phyloP scores from a whole-genome alignment of 2,797 vertebrate species.

The Fringilla coelebs region DNA sequence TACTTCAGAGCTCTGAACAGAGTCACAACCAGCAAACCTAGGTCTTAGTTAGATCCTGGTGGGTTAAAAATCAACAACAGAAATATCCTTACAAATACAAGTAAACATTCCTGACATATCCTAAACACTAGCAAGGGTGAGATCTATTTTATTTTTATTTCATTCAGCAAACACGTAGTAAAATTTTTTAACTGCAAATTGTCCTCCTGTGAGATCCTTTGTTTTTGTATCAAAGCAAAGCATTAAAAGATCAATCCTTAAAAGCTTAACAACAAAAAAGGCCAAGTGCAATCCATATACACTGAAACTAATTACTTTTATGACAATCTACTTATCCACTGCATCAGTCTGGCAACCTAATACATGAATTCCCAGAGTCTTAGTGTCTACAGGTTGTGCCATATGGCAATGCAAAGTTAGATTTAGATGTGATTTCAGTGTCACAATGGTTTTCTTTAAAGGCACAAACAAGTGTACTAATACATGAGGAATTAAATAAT shows the following conservation, averaged over 20 bases:
- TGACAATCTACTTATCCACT: conserved; percentile 45
- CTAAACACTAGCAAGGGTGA: background rate
- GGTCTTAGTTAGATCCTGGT: background rate
- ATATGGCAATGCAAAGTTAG: conserved; percentile 31
- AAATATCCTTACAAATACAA: background rate
- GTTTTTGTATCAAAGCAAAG: background rate
- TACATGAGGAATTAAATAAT: background rate
- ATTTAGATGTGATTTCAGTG: background rate
- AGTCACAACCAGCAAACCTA: background rate
- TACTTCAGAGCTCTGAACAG: background rate
- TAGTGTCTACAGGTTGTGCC: conserved; percentile 17
- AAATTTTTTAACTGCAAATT: background rate
- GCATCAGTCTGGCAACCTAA: conserved; percentile 3
- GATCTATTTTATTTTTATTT: background rate
- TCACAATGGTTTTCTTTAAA: background rate
- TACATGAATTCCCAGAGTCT: background rate
- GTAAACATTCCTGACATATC: background rate
- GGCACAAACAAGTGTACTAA: background rate
- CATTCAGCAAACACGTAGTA: background rate
- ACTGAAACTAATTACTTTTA: conserved; percentile 39
- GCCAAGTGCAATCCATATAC: background rate
- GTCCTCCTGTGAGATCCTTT: background rate
- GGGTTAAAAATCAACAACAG: background rate
- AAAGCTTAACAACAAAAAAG: conserved; percentile 43
- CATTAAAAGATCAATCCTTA: conserved; percentile 42